These are phyloP conservation scores for human DNA, from an alignment of 2,113 vertebrate species.

Conservation along the genomic window DNA sequence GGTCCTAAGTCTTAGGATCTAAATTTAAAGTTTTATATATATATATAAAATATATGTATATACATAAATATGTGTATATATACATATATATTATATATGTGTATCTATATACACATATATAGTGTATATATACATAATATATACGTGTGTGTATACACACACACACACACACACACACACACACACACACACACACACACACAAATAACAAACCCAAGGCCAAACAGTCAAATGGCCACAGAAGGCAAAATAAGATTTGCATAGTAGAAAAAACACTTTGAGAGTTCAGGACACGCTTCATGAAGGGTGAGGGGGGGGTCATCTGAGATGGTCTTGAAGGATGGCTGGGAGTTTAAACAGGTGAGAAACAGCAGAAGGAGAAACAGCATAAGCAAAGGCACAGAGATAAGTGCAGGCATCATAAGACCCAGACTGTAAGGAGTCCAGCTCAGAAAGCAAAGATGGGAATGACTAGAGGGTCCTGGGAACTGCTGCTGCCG, in stretches of 20 bases:
- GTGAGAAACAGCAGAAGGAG: background rate
- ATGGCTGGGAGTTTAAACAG: background rate
- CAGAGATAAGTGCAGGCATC: background rate
- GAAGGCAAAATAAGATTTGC: background rate
- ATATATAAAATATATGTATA: background rate
- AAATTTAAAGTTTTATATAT: background rate
- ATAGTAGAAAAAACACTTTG: rapidly evolving
- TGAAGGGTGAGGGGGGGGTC: background rate
- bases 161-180: no score
- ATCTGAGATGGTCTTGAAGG: background rate
- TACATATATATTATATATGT: no score
- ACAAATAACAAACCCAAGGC: background rate
- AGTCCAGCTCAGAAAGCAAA: background rate
- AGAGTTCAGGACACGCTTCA: background rate
- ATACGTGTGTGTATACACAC: no score
- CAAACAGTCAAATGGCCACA: background rate
- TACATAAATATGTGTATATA: no score
- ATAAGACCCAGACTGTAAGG: background rate
- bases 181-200: no score
- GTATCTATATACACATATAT: no score
- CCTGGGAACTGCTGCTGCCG: background rate
- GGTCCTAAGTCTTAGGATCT: background rate
- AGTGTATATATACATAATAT: no score
- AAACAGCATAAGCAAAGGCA: no score
- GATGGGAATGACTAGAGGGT: background rate